Base-by-base conservation (phyloP, 2,113 vertebrate genomes). In the Myiozetetes cayanensis region DNA sequence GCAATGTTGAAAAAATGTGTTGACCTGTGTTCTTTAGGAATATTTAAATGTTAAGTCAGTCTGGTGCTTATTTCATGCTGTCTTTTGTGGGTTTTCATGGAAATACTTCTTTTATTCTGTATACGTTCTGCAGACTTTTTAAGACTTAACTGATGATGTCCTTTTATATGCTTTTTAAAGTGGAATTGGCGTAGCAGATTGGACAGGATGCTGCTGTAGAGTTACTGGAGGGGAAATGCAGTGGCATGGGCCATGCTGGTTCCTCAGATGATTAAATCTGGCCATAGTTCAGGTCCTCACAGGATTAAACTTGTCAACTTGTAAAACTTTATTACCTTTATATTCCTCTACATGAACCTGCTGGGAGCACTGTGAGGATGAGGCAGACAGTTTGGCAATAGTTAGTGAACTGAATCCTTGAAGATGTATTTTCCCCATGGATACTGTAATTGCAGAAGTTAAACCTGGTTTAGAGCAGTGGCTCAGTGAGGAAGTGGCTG, bases 221-320 rank as follows among this genome's bases (percentile, higher is more conserved):
- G 86, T 39, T 93, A 0, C 44, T 47, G 43, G 37, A 87, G 66
- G 62, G 66, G 70, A 93, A 67, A 50, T 72, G 39, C 65, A 46
- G 8, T 65, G 65, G 85, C 93, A 93, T 39, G 46, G 53, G 37
- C 59, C 43, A 30, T 10, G 5, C 5, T 47, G 70, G 79, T 93
- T 79, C 74, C 53, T 91, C 53, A 52, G 39, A 25, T 85, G 58
- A 50, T 93, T 89, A 79, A 70, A 87, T 68, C 49, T 93, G 92
- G 62, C 56, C 46, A 8, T 73, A 72, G 84, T 89, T 94, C 90
- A 92, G 62, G 35, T 80, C 67, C 53, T 92, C n/a, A 16, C 86
- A 89, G 84, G 41, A 95, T 95, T 92, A 43, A 78, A 93, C 37
- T 8, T 49, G 84, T 74, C 77, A 73, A 59, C 53, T 58, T 89